A percentile compares a stretch with the other conserved stretches of the same genome.
Conservation (phyloP, 2,113 vertebrate species). For the Pangasianodon gigas region DNA sequence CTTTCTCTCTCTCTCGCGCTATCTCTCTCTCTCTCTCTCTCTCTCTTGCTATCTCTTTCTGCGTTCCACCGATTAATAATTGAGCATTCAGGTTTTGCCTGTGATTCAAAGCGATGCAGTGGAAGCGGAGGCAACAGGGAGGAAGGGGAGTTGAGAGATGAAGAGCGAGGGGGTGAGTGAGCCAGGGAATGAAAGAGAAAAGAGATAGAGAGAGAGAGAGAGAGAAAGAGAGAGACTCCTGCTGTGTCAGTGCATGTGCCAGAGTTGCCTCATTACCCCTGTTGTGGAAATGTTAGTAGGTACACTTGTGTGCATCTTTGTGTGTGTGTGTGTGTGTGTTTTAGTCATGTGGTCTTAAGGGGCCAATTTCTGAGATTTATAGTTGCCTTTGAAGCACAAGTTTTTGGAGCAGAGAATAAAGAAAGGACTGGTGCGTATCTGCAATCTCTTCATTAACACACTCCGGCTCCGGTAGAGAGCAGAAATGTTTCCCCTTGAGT, state of each 20-base stretch:
- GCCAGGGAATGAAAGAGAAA: neutral
- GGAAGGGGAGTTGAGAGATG: slow-evolving; percentile 22
- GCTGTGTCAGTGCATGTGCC: slow-evolving; percentile 26
- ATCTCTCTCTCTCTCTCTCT: slow-evolving; percentile 39
- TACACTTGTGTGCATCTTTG: neutral
- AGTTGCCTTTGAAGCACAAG: slow-evolving; percentile 11
- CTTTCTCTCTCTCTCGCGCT: slow-evolving; percentile 41
- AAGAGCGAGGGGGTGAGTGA: slow-evolving; percentile 6
- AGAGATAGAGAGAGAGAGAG: neutral
- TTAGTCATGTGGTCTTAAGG: neutral
- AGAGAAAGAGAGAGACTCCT: neutral
- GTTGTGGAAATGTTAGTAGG: slow-evolving; percentile 19
- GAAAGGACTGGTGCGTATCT: neutral
- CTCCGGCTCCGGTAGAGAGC: neutral
- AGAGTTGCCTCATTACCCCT: slow-evolving; percentile 41
- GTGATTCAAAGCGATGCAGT: slow-evolving; percentile 38
- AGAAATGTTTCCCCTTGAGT: neutral
- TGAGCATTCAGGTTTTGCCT: slow-evolving; percentile 40
- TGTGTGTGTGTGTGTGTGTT: neutral
- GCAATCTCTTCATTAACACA: neutral
- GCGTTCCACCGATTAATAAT: slow-evolving; percentile 48
- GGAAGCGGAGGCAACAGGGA: slow-evolving; percentile 9
- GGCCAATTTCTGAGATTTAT: slow-evolving; percentile 1
- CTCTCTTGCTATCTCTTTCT: slow-evolving; percentile 2
- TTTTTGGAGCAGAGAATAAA: slow-evolving; percentile 12